phyloP scores from a whole-genome alignment of 2,113 vertebrate species.

The Macrotus californicus region DNA sequence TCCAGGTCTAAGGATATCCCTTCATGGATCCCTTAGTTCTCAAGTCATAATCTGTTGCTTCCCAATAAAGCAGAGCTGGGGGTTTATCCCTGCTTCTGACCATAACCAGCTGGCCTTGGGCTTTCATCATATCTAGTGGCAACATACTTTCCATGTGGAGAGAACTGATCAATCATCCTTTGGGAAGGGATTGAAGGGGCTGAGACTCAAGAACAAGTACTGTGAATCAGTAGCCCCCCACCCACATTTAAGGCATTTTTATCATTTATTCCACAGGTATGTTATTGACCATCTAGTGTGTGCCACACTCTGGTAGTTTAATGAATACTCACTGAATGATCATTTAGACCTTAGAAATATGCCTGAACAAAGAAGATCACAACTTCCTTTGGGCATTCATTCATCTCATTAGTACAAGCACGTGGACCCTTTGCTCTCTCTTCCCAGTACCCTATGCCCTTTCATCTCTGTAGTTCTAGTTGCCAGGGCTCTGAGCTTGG shows the following conservation, averaged over 20 bases:
- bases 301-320: not conserved
- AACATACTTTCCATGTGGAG: not conserved
- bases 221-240: not conserved
- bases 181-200: not conserved
- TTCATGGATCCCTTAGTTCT: not conserved
- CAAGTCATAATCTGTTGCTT: not conserved
- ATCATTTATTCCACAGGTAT: too few species aligned
- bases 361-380: not conserved
- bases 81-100: not conserved
- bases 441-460: not conserved
- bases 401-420: accelerated
- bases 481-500: not conserved
- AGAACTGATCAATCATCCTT: not conserved
- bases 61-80: not conserved
- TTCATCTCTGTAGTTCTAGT: not conserved
- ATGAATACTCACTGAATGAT: not conserved
- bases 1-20: not conserved
- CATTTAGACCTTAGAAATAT: not conserved
- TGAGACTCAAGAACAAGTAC: not conserved
- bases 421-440: not conserved
- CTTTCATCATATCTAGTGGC: not conserved
- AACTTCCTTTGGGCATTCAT: not conserved
- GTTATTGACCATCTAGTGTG: accelerated
- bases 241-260: not conserved
- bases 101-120: not conserved